phyloP scores from a whole-genome alignment of 2,888 invertebrate genomes.

The Philaethria dido region DNA sequence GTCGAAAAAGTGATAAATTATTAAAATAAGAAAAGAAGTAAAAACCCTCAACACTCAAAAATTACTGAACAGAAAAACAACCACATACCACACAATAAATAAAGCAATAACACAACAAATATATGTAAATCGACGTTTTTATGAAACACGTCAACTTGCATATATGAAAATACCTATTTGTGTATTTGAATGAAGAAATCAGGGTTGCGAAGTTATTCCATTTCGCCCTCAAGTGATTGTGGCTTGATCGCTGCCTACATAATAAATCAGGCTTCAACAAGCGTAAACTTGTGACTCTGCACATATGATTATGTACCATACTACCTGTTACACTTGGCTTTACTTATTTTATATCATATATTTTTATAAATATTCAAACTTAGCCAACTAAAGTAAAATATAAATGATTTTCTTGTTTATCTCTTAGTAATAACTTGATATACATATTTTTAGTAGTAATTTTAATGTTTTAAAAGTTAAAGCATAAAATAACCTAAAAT shows the following conservation, averaged over 20 bases:
- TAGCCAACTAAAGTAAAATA: background rate
- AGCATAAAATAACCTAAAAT: background rate
- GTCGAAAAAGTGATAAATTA: background rate
- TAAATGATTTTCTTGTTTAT: background rate
- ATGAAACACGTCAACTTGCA: slow-evolving; percentile 18
- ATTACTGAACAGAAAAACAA: background rate
- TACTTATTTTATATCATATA: background rate
- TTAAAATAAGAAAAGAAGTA: too few relatives aligned
- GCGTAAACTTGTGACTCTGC: slow-evolving; percentile 25
- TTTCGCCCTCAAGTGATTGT: slow-evolving; percentile 43
- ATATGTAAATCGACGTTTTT: slow-evolving; percentile 9
- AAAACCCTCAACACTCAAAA: too few relatives aligned
- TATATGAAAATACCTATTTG: slow-evolving; percentile 33
- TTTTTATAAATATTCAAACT: background rate
- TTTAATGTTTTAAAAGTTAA: too few relatives aligned
- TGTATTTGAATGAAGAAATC: slow-evolving; percentile 43
- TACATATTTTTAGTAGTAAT: too few relatives aligned
- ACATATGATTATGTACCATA: background rate
- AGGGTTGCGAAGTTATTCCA: slow-evolving; percentile 46
- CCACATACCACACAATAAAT: background rate
- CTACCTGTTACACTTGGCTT: background rate
- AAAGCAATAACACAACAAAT: background rate
- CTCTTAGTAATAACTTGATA: background rate
- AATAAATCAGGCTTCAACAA: slow-evolving; percentile 36
- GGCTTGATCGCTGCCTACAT: slow-evolving; percentile 38